A percentile compares a stretch with the other conserved stretches of the same genome.
phyloP scores from a whole-genome alignment of 2,113 vertebrate genomes.

The Tinamus guttatus region DNA sequence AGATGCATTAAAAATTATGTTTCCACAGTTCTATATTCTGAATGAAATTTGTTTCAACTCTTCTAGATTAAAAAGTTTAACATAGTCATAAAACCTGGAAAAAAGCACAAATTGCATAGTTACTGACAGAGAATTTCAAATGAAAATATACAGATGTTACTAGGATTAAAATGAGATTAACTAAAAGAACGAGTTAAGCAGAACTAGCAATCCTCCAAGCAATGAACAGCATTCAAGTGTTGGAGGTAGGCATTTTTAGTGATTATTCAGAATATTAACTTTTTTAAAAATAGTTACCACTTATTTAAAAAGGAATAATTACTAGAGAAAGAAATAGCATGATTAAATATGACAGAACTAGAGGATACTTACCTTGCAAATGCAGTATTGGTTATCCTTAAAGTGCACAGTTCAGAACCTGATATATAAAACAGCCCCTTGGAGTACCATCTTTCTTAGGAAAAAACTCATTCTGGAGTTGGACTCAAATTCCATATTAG shows the following conservation, averaged over 20 bases:
- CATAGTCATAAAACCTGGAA: background rate
- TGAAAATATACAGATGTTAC: background rate
- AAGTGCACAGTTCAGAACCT: background rate
- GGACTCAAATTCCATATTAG: background rate
- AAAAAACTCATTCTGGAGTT: background rate
- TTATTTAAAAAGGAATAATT: background rate
- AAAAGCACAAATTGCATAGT: background rate
- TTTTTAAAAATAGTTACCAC: background rate
- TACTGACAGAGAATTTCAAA: background rate
- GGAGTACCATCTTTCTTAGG: background rate
- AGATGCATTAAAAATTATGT: conserved; percentile 24
- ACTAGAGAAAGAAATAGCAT: background rate
- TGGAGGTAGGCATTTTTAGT: background rate
- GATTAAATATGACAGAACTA: background rate
- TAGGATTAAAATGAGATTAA: background rate
- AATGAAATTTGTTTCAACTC: background rate
- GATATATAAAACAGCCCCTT: background rate
- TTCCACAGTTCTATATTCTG: background rate
- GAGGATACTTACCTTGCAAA: background rate
- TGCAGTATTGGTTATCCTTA: background rate
- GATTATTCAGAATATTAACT: background rate
- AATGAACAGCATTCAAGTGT: background rate
- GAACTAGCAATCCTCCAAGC: background rate
- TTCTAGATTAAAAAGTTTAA: background rate
- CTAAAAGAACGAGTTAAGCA: background rate